phyloP scores from a whole-genome alignment of 1,140 invertebrate species.

The Bombus affinis region DNA sequence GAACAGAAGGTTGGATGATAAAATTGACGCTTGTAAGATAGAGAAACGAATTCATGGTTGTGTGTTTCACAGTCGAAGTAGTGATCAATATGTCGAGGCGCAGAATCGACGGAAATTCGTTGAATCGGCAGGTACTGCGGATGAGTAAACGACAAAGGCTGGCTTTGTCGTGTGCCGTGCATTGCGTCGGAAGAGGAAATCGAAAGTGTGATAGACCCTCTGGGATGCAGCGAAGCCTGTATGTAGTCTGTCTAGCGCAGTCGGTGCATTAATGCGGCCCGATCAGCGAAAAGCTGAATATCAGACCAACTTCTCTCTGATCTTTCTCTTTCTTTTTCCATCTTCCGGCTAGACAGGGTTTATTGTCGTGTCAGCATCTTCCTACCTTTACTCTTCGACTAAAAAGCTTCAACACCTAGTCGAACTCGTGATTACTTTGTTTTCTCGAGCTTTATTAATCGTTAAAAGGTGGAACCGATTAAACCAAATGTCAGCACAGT shows the following conservation, averaged over 20 bases:
- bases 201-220: constrained; percentile 33
- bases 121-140: constrained; percentile 29
- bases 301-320: neutral
- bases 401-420: neutral
- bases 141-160: constrained; percentile 40
- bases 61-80: neutral
- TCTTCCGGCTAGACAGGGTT: neutral
- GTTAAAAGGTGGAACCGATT: neutral
- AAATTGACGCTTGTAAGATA: neutral
- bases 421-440: neutral
- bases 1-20: neutral
- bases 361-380: neutral
- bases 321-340: neutral
- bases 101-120: constrained; percentile 32
- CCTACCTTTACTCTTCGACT: neutral
- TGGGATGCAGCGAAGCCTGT: neutral
- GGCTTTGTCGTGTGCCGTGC: constrained; percentile 29
- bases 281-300: constrained; percentile 34
- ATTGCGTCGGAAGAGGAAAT: constrained; percentile 20
- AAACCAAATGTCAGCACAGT: neutral
- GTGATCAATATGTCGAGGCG: constrained; percentile 22
- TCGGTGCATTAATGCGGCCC: constrained; percentile 12
- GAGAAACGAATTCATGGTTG: neutral
- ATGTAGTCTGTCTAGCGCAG: constrained; percentile 4
- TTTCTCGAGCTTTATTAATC: neutral